Conservation (phyloP, 2,797 vertebrate genomes). For the Sebastes miniatus region DNA sequence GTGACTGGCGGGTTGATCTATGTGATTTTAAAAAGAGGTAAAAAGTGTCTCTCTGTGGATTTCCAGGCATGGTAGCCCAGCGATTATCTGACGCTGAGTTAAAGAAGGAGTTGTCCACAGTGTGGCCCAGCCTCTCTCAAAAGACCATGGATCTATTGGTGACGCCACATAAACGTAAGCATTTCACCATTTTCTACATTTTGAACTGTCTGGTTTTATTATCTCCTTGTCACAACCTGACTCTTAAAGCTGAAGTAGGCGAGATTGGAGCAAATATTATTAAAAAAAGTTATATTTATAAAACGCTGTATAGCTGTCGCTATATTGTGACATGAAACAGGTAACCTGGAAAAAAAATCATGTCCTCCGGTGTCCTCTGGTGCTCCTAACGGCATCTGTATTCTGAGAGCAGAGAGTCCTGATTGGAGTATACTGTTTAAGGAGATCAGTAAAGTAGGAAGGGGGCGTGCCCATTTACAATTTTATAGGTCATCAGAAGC, state of each 20-base stretch:
- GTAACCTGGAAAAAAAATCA: no score
- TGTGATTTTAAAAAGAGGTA: background rate
- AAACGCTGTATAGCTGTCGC: no score
- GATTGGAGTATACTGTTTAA: no score
- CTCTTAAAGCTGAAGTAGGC: background rate
- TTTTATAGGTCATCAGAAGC: no score
- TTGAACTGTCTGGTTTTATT: background rate
- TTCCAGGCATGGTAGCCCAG: constrained; percentile 88
- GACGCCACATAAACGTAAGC: constrained; percentile 93
- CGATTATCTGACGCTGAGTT: constrained; percentile 89
- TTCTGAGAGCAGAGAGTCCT: no score
- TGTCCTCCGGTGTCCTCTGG: no score
- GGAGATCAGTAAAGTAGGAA: background rate
- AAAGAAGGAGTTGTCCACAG: constrained; percentile 90
- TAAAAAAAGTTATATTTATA: no score
- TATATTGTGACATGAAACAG: no score
- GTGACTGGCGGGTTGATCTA: background rate
- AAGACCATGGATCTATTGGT: constrained; percentile 94
- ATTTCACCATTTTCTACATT: background rate
- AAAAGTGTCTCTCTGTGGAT: background rate
- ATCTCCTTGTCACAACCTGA: background rate
- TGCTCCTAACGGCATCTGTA: no score
- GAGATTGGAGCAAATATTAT: no score
- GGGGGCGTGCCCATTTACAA: no score
- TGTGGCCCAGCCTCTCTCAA: constrained; percentile 94